Evolutionary conservation across 2,888 invertebrate genomes (phyloP), one percentile per base, ranked within the genome.

Genomic region (Notodonta dromedarius): DNA sequence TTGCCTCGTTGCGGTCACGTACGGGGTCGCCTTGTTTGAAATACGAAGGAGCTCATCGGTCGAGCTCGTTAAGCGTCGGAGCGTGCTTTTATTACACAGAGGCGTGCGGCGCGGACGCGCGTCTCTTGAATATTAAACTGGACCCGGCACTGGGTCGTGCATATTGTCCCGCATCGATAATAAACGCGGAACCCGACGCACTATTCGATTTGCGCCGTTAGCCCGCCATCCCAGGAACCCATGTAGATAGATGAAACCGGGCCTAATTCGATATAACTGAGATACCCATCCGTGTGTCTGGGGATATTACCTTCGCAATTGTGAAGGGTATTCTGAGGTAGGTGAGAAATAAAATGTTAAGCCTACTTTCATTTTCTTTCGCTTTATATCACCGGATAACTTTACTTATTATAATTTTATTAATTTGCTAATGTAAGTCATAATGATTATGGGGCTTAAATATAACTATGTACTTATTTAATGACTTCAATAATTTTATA

Each of bases 41-140:
- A 91, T 91, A 91, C 90, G 91, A 88, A 90, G 90, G 86, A 88
- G 87, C 90, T 92, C 92, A 90, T 91, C 90, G 90, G 88, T 83
- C 87, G 82, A 84, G 87, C 88, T 93, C 90, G 92, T 93, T 93
- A 92, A 91, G 90, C 92, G 90, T 83, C 78, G 86, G 86, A 89
- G 91, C 93, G 92, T 93, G 93, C 91, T 92, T 93, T 92, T 93
- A 92, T 92, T 91, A 92, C 89, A 86, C 75, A 80, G 84, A 77
- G 82, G 89, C 90, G 90, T 87, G 88, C 88, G 88, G 86, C 87
- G 84, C 87, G 78, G 80, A 74, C 83, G 87, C 83, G 85, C 90
- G 88, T 77, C 88, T 73, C 87, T 86, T 88, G 92, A 92, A 93
- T 93, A 92, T 90, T 91, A 93, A 93, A 88, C 80, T 79, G 81